Evolutionary conservation across 1,140 invertebrate species (phyloP).

Genomic region (Physella acuta): DNA sequence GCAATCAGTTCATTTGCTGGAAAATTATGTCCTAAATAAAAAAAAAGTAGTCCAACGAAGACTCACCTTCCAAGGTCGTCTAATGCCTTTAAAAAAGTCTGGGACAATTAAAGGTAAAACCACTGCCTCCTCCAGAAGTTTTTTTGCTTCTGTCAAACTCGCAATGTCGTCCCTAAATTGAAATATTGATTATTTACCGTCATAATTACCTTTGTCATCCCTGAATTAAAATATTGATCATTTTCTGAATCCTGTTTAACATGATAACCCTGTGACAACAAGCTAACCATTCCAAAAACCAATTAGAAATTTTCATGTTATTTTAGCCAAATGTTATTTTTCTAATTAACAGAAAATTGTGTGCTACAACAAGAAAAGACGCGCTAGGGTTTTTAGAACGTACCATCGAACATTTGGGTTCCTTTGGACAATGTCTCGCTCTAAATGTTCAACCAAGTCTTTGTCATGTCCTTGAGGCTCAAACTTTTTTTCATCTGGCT

Average conservation of each 20-base stretch:
- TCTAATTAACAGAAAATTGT: background rate
- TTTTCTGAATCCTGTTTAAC: no score
- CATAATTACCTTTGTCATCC: no score
- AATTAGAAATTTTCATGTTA: background rate
- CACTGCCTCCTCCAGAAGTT: conserved; percentile 93
- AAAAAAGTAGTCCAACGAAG: background rate
- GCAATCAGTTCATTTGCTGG: background rate
- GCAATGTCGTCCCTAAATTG: conserved; percentile 84
- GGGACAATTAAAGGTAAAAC: conserved; percentile 98
- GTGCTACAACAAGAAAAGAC: background rate
- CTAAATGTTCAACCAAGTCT: conserved; percentile 92
- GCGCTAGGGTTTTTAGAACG: no score
- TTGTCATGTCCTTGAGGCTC: conserved; percentile 86
- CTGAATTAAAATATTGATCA: no score
- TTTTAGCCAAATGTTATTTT: background rate
- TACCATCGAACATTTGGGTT: conserved; percentile 94
- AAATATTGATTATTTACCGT: no score
- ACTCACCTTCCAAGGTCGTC: conserved; percentile 78
- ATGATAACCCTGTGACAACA: no score
- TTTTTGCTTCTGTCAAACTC: conserved; percentile 91
- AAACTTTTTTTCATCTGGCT: conserved; percentile 71
- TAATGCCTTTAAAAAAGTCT: conserved; percentile 96
- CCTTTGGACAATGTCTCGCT: conserved; percentile 96
- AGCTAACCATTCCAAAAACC: background rate
- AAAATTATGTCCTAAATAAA: background rate